A percentile compares a stretch with the other conserved stretches of the same genome.
Evolutionary conservation across 2,113 vertebrate genomes (phyloP).

Genomic region (Saccopteryx leptura): DNA sequence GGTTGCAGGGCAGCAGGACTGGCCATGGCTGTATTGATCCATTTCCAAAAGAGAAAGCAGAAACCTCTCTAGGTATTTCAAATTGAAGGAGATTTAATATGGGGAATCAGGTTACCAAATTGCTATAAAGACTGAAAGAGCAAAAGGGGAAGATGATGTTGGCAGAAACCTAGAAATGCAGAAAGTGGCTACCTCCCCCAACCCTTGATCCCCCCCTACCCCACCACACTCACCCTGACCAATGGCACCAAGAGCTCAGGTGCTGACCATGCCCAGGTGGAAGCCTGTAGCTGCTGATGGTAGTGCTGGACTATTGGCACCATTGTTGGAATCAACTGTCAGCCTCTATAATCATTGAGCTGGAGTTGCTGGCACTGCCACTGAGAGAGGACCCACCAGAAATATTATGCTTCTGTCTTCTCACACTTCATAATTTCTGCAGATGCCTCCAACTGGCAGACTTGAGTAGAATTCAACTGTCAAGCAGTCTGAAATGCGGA

Average conservation of each 20-base stretch:
- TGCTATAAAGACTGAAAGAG: background rate
- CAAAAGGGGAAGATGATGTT: background rate
- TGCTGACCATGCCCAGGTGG: background rate
- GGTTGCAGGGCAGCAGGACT: background rate
- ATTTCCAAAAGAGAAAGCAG: background rate
- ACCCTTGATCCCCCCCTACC: too few relatives aligned
- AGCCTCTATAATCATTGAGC: background rate
- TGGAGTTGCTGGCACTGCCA: background rate
- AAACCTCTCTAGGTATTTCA: background rate
- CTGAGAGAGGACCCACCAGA: background rate
- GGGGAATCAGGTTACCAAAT: background rate
- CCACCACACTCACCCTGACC: background rate
- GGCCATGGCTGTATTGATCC: background rate
- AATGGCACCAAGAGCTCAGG: background rate
- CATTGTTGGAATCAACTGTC: accelerated
- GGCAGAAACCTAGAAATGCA: background rate
- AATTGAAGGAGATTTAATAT: background rate
- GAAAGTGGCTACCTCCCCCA: background rate
- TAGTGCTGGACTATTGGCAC: accelerated
- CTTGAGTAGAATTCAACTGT: background rate
- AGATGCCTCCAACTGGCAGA: background rate
- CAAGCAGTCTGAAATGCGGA: background rate
- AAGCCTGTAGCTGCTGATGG: background rate
- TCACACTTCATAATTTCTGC: background rate
- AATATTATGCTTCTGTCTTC: background rate